phyloP scores from a whole-genome alignment of 2,797 vertebrate genomes.

The Muscicapa striata region DNA sequence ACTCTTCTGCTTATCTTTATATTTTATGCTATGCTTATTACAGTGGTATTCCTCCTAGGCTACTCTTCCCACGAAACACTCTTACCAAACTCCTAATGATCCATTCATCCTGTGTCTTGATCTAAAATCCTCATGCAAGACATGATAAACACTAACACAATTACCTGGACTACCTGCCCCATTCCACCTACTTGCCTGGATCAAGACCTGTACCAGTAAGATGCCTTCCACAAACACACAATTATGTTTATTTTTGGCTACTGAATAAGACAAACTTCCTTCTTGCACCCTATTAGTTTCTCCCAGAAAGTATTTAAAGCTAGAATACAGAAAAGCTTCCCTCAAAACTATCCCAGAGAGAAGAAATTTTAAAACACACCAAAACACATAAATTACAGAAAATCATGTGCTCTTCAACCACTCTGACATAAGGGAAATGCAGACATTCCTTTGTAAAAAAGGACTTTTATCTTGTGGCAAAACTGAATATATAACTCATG shows the following conservation, averaged over 20 bases:
- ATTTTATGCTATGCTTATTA: slow-evolving; percentile 5
- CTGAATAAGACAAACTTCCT: neutral
- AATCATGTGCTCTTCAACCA: slow-evolving; percentile 46
- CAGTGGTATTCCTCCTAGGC: slow-evolving; percentile 2
- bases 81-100: slow-evolving; percentile 4
- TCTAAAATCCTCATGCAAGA: slow-evolving; percentile 10
- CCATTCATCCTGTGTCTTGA: neutral
- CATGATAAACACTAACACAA: neutral
- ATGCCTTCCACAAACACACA: slow-evolving; percentile 7
- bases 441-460: slow-evolving; percentile 25
- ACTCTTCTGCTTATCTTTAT: slow-evolving; percentile 16
- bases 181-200: neutral
- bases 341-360: neutral
- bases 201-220: neutral
- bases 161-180: slow-evolving; percentile 8
- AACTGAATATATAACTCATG: slow-evolving; percentile 56
- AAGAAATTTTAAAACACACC: neutral
- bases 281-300: neutral
- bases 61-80: neutral
- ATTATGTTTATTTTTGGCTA: slow-evolving; percentile 10
- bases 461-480: slow-evolving; percentile 54
- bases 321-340: neutral
- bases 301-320: neutral
- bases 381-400: slow-evolving; percentile 42
- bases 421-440: slow-evolving; percentile 24